Percentiles rank a stretch among this genome's conserved stretches.
Evolutionary conservation across 30 jellyfish, hydroid and myxozoan species (phyloP).

Genomic region (Aurelia sp.): DNA sequence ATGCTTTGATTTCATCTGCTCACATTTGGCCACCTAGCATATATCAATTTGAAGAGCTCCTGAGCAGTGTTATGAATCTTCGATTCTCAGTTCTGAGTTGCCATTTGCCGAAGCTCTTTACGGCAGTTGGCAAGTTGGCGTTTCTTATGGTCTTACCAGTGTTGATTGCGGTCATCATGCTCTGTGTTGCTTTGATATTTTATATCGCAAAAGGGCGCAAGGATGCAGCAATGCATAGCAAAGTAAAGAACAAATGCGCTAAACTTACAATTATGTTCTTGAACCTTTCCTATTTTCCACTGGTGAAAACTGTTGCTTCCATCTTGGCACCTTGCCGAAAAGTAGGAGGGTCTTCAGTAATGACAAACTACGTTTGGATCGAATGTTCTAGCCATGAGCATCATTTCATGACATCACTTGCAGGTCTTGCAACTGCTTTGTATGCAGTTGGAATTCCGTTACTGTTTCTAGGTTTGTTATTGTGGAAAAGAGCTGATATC

Average conservation of each 20-base stretch:
- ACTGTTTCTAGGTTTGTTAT: constrained; percentile 27
- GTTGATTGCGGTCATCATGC: neutral
- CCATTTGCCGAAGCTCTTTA: constrained; percentile 24
- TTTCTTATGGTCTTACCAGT: constrained; percentile 56
- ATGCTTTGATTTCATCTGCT: constrained; percentile 48
- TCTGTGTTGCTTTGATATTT: constrained; percentile 1
- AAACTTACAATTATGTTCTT: constrained; percentile 39
- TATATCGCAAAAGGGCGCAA: constrained; percentile 15
- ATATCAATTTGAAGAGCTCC: constrained; percentile 23
- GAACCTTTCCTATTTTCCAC: constrained; percentile 62
- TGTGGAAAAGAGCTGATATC: constrained; percentile 33
- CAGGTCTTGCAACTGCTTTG: constrained; percentile 12
- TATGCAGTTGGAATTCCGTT: constrained; percentile 67
- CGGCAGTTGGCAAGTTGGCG: constrained; percentile 24
- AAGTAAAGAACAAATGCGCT: constrained; percentile 16
- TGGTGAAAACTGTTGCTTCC: constrained; percentile 41
- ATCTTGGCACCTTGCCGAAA: constrained; percentile 40
- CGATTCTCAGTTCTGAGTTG: constrained; percentile 52
- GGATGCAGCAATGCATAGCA: neutral
- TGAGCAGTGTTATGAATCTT: constrained; percentile 50
- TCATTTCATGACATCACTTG: neutral
- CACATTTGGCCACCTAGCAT: constrained; percentile 65
- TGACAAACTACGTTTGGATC: constrained; percentile 44
- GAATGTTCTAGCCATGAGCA: constrained; percentile 40
- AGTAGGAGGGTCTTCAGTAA: constrained; percentile 20